Conservation (phyloP, 2,888 invertebrate genomes). For the Drepanosiphum platanoidis region DNA sequence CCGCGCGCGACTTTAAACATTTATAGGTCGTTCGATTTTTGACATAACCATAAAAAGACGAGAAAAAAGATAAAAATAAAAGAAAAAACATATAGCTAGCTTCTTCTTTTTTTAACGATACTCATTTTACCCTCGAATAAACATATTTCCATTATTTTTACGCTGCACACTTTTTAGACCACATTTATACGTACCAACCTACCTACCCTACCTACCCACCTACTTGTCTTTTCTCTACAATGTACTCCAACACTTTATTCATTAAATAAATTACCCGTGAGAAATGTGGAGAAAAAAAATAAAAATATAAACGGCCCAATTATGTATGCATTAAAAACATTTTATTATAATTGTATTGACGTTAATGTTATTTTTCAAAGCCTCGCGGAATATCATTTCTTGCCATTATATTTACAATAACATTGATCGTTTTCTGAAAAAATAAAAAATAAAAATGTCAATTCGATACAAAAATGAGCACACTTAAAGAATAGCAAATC, state of each 20-base stretch:
- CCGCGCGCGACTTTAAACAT: background rate
- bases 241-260: background rate
- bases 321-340: constrained; percentile 44
- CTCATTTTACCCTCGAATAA: constrained; percentile 28
- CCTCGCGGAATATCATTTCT: background rate
- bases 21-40: constrained; percentile 31
- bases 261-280: constrained; percentile 13
- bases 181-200: too few relatives aligned
- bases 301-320: background rate
- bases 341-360: constrained; percentile 25
- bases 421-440: background rate
- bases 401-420: background rate
- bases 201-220: too few relatives aligned
- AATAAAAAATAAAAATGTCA: too few relatives aligned
- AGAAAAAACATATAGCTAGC: background rate
- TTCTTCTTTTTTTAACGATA: constrained; percentile 23
- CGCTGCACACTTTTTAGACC: background rate
- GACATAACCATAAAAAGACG: constrained; percentile 7
- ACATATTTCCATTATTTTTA: constrained; percentile 23
- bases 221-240: background rate
- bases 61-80: background rate
- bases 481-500: constrained; percentile 10
- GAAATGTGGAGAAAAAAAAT: constrained; percentile 3
- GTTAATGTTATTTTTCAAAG: constrained; percentile 16
- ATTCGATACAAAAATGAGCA: constrained; percentile 4